Conservation (phyloP, 2,797 vertebrate species). For the Pogonophryne albipinna region DNA sequence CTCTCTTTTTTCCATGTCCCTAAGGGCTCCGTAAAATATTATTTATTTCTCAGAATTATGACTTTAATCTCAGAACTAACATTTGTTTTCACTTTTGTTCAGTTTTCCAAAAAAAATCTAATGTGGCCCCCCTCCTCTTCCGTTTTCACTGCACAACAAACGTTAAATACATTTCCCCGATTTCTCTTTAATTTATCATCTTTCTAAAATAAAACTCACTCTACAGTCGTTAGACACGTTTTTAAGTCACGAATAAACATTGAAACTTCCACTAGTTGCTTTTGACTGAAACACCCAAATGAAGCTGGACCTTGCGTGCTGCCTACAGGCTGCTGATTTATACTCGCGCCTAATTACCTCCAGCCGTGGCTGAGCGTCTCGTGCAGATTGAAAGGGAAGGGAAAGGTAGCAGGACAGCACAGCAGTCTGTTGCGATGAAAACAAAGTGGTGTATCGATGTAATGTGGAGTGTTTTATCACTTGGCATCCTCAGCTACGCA, state of each 20-base stretch:
- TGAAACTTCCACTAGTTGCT: neutral
- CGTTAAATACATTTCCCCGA: neutral
- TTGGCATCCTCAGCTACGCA: slow-evolving; percentile 27
- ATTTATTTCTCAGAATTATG: no score
- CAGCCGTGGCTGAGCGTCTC: slow-evolving; percentile 63
- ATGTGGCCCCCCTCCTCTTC: no score
- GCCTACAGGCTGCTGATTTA: slow-evolving; percentile 1
- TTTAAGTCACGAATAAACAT: neutral
- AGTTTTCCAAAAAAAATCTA: no score
- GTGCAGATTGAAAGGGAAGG: slow-evolving; percentile 30
- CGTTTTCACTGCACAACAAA: neutral
- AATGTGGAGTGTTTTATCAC: slow-evolving; percentile 58
- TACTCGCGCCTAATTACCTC: slow-evolving; percentile 44
- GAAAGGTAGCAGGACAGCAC: slow-evolving; percentile 13
- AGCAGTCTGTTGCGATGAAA: slow-evolving; percentile 65
- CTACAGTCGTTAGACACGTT: neutral
- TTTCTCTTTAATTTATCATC: neutral
- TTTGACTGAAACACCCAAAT: neutral
- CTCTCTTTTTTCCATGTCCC: no score
- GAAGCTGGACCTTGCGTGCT: neutral
- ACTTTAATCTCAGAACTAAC: no score
- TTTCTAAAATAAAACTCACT: neutral
- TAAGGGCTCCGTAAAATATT: no score
- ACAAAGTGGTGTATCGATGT: slow-evolving; percentile 53
- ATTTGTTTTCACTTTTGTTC: no score